A percentile compares a stretch with the other conserved stretches of the same genome.
phyloP scores from a whole-genome alignment of 2,113 vertebrate species.

The Xiphorhynchus elegans region DNA sequence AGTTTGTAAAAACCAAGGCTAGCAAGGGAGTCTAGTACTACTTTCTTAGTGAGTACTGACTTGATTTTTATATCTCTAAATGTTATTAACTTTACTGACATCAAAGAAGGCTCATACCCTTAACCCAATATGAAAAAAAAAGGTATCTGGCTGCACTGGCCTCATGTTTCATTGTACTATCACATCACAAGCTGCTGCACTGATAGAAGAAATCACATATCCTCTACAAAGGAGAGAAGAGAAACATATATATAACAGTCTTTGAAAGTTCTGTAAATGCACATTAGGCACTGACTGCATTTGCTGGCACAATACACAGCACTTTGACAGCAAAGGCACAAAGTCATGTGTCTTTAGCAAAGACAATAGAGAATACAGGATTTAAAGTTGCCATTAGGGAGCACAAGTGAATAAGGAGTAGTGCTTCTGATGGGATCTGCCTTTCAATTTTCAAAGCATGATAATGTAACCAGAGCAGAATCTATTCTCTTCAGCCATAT shows the following conservation, averaged over 20 bases:
- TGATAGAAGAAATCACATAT: constrained; percentile 10
- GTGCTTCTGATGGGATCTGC: background rate
- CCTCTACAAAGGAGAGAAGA: background rate
- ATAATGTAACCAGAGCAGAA: background rate
- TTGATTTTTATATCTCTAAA: constrained; percentile 44
- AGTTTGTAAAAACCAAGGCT: background rate
- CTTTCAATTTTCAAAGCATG: background rate
- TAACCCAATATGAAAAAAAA: constrained; percentile 12
- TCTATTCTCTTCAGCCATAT: background rate
- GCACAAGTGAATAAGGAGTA: constrained; percentile 53
- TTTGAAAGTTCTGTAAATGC: constrained; percentile 33
- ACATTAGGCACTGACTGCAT: background rate
- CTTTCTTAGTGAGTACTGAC: background rate
- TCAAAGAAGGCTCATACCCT: constrained; percentile 19
- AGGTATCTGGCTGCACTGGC: constrained; percentile 7
- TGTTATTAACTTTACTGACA: background rate
- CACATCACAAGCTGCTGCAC: constrained; percentile 46
- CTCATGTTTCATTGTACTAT: constrained; percentile 39
- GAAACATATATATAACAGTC: background rate
- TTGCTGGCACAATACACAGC: background rate
- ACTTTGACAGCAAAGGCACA: background rate
- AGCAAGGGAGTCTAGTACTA: background rate
- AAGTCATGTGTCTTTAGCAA: background rate
- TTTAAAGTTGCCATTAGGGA: constrained; percentile 56
- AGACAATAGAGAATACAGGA: constrained; percentile 41